Evolutionary conservation across 1,140 invertebrate species (phyloP), one percentile per base, ranked within the genome.

Genomic region (Chymomyza costata): DNA sequence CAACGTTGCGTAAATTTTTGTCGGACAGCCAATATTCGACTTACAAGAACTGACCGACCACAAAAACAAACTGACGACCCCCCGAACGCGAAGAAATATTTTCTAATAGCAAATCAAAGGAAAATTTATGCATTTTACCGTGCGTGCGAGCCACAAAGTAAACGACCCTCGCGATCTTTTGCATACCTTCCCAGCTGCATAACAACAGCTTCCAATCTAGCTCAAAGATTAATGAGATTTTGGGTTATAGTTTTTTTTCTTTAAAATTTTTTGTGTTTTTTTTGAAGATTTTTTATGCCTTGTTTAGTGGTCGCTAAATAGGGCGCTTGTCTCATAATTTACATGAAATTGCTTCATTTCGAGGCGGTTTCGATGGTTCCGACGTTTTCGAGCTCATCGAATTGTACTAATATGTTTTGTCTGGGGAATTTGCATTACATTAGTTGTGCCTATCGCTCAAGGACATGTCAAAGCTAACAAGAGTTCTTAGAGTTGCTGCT

Each of bases 261-360:
- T 50, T 39, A 16, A 32, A 13, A 16, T 35, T 16, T 38, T 49
- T 13, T 13, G 19, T 47, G 35, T 56, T 44, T 53, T 50, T 39
- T 14, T 57, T 41, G 48, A 62, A 32, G 11, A 16, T 65, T 76
- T 76, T 78, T 73, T 73, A 73, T 80, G 73, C 74, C 49, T 78
- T 73, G 73, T 80, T 80, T 80, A 81, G 52, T 8, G 38, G 49
- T 68, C 19, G 60, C 50, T 63, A 67, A 78, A 67, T 65, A 65
- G 71, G 57, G 74, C 68, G 73, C 74, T 78, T 78, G 73, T 80
- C 74, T 80, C 73, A 53, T 80, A 80, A 80, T 81, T 80, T 80
- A 81, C 74, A 81, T 80, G 73, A 80, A 80, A 80, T 80, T 80
- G 58, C 64, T 80, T 81, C 74, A 80, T 80, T 80, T 80, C 13